Base-by-base conservation (phyloP, 2,113 vertebrate genomes). In the Phylloscopus whistleri region DNA sequence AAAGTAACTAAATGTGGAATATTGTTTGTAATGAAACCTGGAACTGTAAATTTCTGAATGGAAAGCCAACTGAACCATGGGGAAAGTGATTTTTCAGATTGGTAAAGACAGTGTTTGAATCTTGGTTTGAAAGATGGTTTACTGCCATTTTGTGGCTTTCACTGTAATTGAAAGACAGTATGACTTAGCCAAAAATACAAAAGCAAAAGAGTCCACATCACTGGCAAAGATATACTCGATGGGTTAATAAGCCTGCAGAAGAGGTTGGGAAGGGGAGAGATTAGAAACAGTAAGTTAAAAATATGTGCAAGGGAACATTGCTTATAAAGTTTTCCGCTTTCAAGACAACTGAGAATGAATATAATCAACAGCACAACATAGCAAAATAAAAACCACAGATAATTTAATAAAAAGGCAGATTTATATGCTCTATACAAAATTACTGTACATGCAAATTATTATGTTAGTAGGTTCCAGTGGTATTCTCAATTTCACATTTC, bases 371-470 rank as follows among this genome's bases (percentile, higher is more conserved):
- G 20, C 13, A 28, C 53, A 60, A 62, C 70, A 43, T 0, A 5
- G 16, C 56, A 77, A 87, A 62, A 76, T 69, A 69, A 79, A 93
- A 81, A 58, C 28, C 17, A 1, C 21, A 56, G 69, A 13, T 75
- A 90, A 62, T 81, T 81, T 64, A 63, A 44, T 85, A 53, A 92
- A 87, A 95, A 89, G 62, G 13, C n/a, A 91, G 39, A 63, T 90
- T 72, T 41, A 59, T 58, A 21, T 69, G 37, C 39, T 82, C 53
- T 22, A 58, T 93, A 69, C 31, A 75, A 81, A 94, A 79, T 90
- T 66, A 64, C 43, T 49, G 3, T 93, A 48, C 16, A 39, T 94
- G 51, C 53, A 70, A 13, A 95, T 69, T 20, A 24, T 53, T 60
- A 7, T 37, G 7, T 72, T 62, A 13, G 8, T 75, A 81, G 30